Percentiles rank a stretch among this genome's conserved stretches.
Evolutionary conservation across 2,888 invertebrate species (phyloP).

Genomic region (Andrena haemorrhoa): DNA sequence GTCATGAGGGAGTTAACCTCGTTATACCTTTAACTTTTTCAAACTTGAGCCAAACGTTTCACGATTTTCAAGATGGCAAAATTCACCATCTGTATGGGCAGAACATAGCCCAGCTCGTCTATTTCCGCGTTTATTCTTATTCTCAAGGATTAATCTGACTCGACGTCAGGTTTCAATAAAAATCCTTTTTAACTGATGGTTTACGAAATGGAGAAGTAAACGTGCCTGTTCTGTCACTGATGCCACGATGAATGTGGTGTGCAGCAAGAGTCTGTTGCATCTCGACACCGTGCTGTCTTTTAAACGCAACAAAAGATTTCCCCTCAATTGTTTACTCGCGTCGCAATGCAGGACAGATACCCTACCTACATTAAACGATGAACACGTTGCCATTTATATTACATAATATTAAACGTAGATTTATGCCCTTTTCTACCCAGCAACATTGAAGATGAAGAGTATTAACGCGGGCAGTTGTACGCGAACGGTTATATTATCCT

Average conservation of each 20-base stretch:
- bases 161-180: neutral
- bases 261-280: neutral
- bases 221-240: conserved; percentile 5
- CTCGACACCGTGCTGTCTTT: conserved; percentile 7
- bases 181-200: neutral
- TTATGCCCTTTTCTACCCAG: no score
- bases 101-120: neutral
- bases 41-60: conserved; percentile 9
- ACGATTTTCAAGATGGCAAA: neutral
- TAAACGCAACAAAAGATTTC: conserved; percentile 27
- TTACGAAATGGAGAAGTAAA: neutral
- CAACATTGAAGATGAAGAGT: no score
- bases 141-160: neutral
- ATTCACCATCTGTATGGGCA: neutral
- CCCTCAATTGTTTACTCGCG: neutral
- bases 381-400: no score
- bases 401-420: no score
- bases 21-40: conserved; percentile 11
- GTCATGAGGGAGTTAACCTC: conserved; percentile 12
- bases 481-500: neutral
- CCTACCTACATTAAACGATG: neutral
- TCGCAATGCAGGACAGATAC: neutral
- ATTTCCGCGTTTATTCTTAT: neutral
- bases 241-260: conserved; percentile 6
- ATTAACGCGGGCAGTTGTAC: neutral